phyloP scores from a whole-genome alignment of 2,888 invertebrate species.

The Apamea crenata region DNA sequence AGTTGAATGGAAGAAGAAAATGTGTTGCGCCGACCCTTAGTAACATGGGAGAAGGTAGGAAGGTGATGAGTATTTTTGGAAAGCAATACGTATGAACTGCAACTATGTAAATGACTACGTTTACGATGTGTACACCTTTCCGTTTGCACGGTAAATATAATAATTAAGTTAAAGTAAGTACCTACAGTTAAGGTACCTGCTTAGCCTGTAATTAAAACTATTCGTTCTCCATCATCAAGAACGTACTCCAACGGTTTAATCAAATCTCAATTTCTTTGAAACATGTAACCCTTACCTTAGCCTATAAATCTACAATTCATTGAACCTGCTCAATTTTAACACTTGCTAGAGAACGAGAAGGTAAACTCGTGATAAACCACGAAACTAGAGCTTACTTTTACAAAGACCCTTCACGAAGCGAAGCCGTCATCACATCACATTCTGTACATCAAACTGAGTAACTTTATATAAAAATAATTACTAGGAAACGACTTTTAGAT shows the following conservation, averaged over 20 bases:
- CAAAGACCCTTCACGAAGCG: too few species aligned
- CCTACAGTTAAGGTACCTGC: too few species aligned
- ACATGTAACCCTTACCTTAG: constrained; percentile 45
- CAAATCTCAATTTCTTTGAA: constrained; percentile 41
- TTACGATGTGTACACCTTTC: not conserved
- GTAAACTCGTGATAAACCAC: not conserved
- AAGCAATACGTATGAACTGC: not conserved
- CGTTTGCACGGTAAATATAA: not conserved
- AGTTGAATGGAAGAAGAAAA: not conserved
- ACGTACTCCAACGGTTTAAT: constrained; percentile 26
- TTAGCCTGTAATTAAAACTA: not conserved
- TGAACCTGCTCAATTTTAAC: constrained; percentile 29
- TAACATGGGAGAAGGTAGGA: not conserved
- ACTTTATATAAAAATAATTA: too few species aligned
- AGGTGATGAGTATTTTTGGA: not conserved
- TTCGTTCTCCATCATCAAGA: constrained; percentile 3
- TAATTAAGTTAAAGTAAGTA: not conserved
- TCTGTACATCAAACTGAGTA: too few species aligned
- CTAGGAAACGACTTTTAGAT: too few species aligned
- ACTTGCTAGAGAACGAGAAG: not conserved
- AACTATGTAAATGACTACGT: not conserved
- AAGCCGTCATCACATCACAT: too few species aligned
- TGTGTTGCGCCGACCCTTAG: not conserved
- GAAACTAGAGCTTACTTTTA: not conserved
- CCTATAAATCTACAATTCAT: constrained; percentile 40